A percentile compares a stretch with the other conserved stretches of the same genome.
Evolutionary conservation across 64 coral and sea anemone species (phyloP).

Genomic region (Pachyseris speciosa): DNA sequence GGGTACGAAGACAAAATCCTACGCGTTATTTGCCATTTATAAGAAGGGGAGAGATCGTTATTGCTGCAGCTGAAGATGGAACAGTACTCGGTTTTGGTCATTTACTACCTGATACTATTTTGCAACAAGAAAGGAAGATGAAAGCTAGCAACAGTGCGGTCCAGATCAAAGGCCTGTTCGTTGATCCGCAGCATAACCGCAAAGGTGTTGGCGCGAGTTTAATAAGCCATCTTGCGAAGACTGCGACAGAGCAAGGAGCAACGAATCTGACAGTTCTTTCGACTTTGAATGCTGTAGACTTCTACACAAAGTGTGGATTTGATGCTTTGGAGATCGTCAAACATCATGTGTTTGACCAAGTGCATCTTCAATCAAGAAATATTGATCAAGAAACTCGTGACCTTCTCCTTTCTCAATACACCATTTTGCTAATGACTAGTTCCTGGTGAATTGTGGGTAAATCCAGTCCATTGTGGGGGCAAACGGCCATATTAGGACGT

Average conservation of each 20-base stretch:
- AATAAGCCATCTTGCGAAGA: constrained; percentile 26
- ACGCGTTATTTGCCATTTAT: background rate
- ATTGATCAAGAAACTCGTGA: background rate
- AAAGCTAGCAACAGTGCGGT: background rate
- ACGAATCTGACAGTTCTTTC: constrained; percentile 20
- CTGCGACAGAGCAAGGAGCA: constrained; percentile 29
- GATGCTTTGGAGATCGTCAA: constrained; percentile 11
- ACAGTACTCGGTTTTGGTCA: background rate
- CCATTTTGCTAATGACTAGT: no score
- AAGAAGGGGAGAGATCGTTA: background rate
- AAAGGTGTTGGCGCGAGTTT: constrained; percentile 22
- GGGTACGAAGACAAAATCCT: background rate
- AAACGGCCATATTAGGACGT: no score
- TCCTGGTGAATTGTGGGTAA: no score
- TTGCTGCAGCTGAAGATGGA: background rate
- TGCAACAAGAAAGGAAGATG: background rate
- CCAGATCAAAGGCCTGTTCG: constrained; percentile 26
- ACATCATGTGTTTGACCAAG: constrained; percentile 26
- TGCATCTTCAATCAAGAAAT: background rate
- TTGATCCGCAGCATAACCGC: constrained; percentile 4
- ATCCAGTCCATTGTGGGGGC: no score
- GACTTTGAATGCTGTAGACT: constrained; percentile 52
- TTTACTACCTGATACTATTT: background rate
- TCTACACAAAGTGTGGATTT: constrained; percentile 65
- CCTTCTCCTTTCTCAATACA: no score